Conservation (phyloP, 2,888 invertebrate genomes). For the Dichetophora obliterata region DNA sequence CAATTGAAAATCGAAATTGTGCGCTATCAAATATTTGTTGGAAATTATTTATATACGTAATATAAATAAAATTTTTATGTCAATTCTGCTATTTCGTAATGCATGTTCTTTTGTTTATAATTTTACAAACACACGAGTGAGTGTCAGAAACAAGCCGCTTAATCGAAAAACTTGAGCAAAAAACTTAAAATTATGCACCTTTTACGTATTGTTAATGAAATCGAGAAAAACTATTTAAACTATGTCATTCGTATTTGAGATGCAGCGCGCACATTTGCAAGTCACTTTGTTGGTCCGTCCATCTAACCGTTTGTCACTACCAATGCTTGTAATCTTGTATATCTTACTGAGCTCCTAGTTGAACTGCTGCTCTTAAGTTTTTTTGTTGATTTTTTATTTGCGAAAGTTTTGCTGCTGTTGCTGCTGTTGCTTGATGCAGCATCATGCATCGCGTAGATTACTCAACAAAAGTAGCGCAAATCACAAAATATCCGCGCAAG, state of each 20-base stretch:
- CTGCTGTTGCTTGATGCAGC: background rate
- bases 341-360: background rate
- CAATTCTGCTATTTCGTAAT: too few species aligned
- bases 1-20: too few species aligned
- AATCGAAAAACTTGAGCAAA: background rate
- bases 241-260: background rate
- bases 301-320: background rate
- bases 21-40: too few species aligned
- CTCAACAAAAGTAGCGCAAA: background rate
- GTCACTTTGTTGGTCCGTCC: background rate
- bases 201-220: background rate
- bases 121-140: too few species aligned
- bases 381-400: background rate
- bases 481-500: constrained; percentile 13
- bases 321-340: background rate
- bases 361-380: background rate
- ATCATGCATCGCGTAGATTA: background rate
- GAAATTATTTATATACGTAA: too few species aligned
- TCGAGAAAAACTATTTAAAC: constrained; percentile 2
- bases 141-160: background rate
- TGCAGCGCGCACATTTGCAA: background rate
- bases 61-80: too few species aligned
- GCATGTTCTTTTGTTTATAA: too few species aligned
- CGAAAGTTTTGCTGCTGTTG: background rate
- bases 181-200: background rate